phyloP scores from a whole-genome alignment of 2,888 invertebrate species.

The Achlya flavicornis region DNA sequence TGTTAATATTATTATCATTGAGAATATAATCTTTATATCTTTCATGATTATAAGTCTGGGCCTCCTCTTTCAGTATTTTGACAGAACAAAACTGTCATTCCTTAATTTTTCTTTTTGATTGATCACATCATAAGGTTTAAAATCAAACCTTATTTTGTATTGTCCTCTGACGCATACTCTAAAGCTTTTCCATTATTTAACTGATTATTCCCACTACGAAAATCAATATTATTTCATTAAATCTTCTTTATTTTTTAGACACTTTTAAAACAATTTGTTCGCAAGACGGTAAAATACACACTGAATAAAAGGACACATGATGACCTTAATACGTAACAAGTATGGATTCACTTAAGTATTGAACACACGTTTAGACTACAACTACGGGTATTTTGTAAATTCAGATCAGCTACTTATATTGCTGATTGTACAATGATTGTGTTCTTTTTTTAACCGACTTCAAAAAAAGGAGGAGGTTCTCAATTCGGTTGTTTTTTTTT shows the following conservation, averaged over 20 bases:
- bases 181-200: no score
- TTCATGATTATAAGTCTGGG: slow-evolving; percentile 11
- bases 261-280: background rate
- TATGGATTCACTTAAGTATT: background rate
- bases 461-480: no score
- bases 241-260: background rate
- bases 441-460: no score
- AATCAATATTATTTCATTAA: no score
- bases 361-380: background rate
- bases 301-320: background rate
- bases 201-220: no score
- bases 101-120: background rate
- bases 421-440: no score
- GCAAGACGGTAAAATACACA: background rate
- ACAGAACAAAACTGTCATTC: background rate
- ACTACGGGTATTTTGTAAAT: background rate
- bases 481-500: no score
- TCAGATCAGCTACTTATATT: no score
- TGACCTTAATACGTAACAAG: background rate
- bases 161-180: no score
- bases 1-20: slow-evolving; percentile 13
- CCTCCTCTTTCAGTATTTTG: background rate
- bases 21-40: slow-evolving; percentile 19
- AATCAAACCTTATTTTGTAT: no score
- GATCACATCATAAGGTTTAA: no score